Evolutionary conservation across 2,888 invertebrate species (phyloP), one percentile per base, ranked within the genome.

Genomic region (Pammene aurita): DNA sequence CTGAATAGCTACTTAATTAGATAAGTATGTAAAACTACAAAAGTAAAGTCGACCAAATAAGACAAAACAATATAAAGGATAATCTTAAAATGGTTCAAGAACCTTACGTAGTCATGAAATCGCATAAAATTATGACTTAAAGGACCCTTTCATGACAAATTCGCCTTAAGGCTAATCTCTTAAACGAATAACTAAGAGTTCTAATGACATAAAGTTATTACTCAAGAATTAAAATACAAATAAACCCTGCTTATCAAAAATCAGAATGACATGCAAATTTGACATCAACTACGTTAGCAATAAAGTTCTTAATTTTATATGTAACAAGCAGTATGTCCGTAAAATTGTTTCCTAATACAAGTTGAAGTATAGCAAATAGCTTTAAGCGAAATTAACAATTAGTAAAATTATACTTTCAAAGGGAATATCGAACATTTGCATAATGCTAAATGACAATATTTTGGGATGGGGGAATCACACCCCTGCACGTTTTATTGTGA

Each of bases 321-420:
- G 38, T 13, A 13, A 7, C 5, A 26, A 42, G 56, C 54, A 42
- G n/a, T 16, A 13, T 13, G 14, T 11, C 38, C 48, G 46, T 42
- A 44, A 68, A 63, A 64, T 52, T 26, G 52, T 58, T 68, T 63
- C 38, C 42, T 63, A 68, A 61, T 62, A 44, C 42, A 67, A 62
- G 44, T 52, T 66, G 58, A 72, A 71, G 66, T 56, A 74, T 61
- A 62, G 68, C 70, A 75, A 79, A 80, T 60, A 77, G 76, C 80
- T 71, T 16, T 46, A 54, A 75, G 80, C 72, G 0, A 77, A 71
- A 75, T 79, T 79, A 73, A 74, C 80, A 80, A 81, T 81, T 80
- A 81, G 72, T 70, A 67, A 76, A 81, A 79, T 80, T 81, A 78
- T 76, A 72, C 75, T 74, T 74, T 73, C 74, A 75, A 76, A 77